Conservation (phyloP, 2,113 vertebrate species). For the Alces alces region DNA sequence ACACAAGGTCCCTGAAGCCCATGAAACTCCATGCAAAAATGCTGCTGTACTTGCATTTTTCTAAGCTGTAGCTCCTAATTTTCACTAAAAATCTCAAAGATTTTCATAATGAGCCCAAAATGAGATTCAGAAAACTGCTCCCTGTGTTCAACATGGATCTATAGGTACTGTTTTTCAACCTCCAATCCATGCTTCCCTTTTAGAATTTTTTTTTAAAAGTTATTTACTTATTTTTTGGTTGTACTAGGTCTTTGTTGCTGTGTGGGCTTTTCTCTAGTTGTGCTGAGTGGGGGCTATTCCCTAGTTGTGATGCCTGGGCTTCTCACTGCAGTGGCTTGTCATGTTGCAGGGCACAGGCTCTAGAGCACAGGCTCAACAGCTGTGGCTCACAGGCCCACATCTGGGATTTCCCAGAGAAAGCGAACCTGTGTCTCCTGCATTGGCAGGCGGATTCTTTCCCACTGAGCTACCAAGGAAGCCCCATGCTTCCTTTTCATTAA, state of each 20-base stretch:
- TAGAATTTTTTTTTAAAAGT: background rate
- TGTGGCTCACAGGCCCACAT: background rate
- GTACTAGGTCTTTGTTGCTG: background rate
- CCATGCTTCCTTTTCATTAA: background rate
- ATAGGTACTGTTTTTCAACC: background rate
- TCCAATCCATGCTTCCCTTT: background rate
- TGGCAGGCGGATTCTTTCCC: background rate
- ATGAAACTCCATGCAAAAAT: background rate
- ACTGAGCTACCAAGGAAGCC: background rate
- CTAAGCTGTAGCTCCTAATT: background rate
- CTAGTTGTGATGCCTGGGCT: background rate
- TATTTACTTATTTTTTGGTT: background rate
- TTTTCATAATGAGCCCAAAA: background rate
- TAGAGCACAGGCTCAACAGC: background rate
- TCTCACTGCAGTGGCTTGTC: background rate
- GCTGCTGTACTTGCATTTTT: background rate
- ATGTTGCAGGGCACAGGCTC: rapidly evolving
- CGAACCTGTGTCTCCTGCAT: background rate
- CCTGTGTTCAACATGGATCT: background rate
- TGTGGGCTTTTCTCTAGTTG: background rate
- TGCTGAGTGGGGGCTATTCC: background rate
- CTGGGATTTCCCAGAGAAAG: background rate
- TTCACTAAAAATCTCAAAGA: background rate
- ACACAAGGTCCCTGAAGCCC: background rate
- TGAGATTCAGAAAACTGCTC: background rate